These are phyloP conservation scores for Excalfactoria chinensis DNA, from an alignment of 2,113 vertebrate genomes.

Conservation along the genomic window DNA sequence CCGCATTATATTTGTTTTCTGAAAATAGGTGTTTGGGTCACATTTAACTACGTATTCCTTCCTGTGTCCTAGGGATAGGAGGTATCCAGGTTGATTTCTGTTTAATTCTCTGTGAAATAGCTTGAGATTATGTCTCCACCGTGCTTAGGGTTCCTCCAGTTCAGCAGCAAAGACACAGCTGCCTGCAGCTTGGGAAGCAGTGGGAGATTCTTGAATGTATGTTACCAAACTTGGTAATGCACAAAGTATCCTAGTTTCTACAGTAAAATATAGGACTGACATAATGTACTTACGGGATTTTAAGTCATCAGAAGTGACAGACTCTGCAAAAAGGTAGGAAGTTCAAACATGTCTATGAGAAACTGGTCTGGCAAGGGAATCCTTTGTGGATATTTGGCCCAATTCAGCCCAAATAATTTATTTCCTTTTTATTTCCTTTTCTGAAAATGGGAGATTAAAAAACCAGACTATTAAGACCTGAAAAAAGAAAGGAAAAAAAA, in stretches of 20 bases:
- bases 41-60: background rate
- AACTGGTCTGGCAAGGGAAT: background rate
- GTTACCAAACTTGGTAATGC: background rate
- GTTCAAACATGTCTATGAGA: background rate
- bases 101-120: background rate
- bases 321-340: background rate
- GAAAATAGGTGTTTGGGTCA: background rate
- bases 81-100: background rate
- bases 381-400: background rate
- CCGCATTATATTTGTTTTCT: background rate
- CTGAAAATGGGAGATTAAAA: background rate
- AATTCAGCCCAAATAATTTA: background rate
- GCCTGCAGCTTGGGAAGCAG: background rate
- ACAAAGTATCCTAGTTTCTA: background rate
- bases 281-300: background rate
- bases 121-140: background rate
- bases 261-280: background rate
- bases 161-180: background rate
- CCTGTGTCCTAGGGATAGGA: background rate
- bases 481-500: background rate
- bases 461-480: background rate
- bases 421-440: background rate
- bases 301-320: background rate
- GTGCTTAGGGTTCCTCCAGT: background rate
- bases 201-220: background rate